These are phyloP conservation scores for Sebastes variabilis DNA, from an alignment of 2,797 vertebrate species.

Conservation along the genomic window DNA sequence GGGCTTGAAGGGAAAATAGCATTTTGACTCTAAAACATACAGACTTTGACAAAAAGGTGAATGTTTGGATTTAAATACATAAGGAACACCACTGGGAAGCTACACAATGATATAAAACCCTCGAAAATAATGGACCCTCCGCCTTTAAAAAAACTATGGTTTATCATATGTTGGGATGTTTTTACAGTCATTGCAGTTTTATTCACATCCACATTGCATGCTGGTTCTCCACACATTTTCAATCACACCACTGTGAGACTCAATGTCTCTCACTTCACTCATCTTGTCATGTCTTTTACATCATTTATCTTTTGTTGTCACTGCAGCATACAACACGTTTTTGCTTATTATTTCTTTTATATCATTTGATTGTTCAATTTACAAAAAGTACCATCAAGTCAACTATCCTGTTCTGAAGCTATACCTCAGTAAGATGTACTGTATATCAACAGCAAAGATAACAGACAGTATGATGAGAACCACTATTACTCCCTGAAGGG, in stretches of 20 bases:
- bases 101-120: too few species aligned
- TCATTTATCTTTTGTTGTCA: not conserved
- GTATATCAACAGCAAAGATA: conserved; percentile 6
- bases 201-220: not conserved
- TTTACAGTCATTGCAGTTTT: not conserved
- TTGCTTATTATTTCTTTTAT: not conserved
- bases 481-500: conserved; percentile 10
- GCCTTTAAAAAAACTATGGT: not conserved
- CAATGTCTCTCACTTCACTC: not conserved
- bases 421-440: not conserved
- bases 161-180: not conserved
- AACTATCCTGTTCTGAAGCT: not conserved
- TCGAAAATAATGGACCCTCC: too few species aligned
- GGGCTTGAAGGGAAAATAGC: too few species aligned
- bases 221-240: not conserved
- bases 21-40: too few species aligned
- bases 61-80: too few species aligned
- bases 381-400: not conserved
- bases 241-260: not conserved
- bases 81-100: too few species aligned
- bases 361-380: not conserved
- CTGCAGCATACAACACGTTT: not conserved
- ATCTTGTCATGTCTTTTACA: not conserved
- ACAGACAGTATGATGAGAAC: conserved; percentile 26
- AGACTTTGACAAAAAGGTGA: too few species aligned